Evolutionary conservation across 1,140 invertebrate genomes (phyloP), one percentile per base, ranked within the genome.

Genomic region (Sitodiplosis mosellana): DNA sequence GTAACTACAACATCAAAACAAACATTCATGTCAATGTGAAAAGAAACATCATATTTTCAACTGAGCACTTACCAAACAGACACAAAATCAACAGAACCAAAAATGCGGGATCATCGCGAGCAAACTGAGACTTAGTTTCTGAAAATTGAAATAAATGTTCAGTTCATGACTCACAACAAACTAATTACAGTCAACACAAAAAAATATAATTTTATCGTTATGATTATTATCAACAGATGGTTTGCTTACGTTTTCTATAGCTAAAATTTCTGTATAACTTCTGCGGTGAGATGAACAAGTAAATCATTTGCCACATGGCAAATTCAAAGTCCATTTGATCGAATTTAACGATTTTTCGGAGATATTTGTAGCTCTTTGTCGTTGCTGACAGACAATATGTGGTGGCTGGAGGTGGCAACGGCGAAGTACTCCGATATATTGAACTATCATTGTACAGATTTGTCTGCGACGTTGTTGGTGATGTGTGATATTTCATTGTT

Each of bases 281-380:
- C 63, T 97, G 90, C 20, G 95, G 95, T 1, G 90, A 74, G 48
- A 86, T 75, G 67, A 99, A 92, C 45, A 99, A 70, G 67, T 95
- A 96, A 0, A 95, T 68, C 88, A 98, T 97, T 77, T 99, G 95
- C 94, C 94, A 99, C 11, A 87, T 71, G 2, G 94, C 95, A 75
- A 94, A 99, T 64, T 99, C 91, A 73, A 99, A 99, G 67, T 99
- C 95, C 95, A 99, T 99, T 69, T 98, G 94, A 59, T 88, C 77
- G 60, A 91, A 93, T 67, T 93, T 90, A 20, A 96, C 74, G 34
- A 99, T 66, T 56, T 92, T 76, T 54, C 89, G 69, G 34, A 97
- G 66, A 67, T 92, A 97, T 72, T 91, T 91, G 60, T 89, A 89
- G 55, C 88, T 75, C 70, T 95, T 96, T 4, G 86, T 83, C 43